Conservation (phyloP, 1,140 invertebrate genomes). For the Arion vulgaris region DNA sequence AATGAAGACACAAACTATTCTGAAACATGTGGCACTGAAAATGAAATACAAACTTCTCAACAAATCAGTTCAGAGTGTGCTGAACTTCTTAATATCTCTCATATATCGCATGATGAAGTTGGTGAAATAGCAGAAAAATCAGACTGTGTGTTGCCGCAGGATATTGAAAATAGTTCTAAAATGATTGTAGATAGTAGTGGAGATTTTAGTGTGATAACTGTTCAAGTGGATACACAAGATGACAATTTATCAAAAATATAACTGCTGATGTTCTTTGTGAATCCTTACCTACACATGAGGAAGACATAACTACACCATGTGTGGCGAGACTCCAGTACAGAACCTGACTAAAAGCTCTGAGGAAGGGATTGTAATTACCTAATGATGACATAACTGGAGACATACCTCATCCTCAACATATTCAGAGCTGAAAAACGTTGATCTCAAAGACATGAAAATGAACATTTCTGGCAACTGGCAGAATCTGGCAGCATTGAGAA, state of each 20-base stretch:
- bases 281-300: background rate
- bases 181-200: background rate
- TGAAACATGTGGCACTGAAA: background rate
- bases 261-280: background rate
- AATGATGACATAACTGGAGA: background rate
- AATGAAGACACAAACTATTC: background rate
- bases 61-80: background rate
- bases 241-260: background rate
- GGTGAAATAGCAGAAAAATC: background rate
- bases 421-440: background rate
- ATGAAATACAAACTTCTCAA: constrained; percentile 3
- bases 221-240: background rate
- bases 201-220: background rate
- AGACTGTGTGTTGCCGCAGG: background rate
- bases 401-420: background rate
- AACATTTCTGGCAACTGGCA: background rate
- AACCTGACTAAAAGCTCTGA: background rate
- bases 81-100: background rate
- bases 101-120: background rate
- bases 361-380: background rate
- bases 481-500: background rate
- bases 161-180: background rate
- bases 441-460: background rate
- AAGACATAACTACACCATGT: background rate
- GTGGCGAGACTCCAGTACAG: background rate